Conservation (phyloP, 2,113 vertebrate genomes). For the Baryphthengus martii region DNA sequence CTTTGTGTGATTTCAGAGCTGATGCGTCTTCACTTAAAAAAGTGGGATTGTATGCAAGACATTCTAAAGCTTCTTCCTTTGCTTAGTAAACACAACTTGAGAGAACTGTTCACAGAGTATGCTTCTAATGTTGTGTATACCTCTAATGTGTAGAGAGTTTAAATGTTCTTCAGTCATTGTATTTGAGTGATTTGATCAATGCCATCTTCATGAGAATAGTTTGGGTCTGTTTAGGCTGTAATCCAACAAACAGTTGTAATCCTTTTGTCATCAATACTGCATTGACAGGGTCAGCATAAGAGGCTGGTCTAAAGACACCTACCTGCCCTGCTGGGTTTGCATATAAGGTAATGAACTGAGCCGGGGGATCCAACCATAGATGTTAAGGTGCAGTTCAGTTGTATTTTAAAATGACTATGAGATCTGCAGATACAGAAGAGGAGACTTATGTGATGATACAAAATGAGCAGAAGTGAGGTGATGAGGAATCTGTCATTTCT, state of each 20-base stretch:
- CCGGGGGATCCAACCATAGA: fast-evolving
- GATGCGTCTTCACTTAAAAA: background rate
- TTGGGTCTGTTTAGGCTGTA: background rate
- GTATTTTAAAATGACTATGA: background rate
- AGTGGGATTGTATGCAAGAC: background rate
- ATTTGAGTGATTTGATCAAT: background rate
- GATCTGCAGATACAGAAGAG: background rate
- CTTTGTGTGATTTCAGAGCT: background rate
- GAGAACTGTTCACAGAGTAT: too few relatives aligned
- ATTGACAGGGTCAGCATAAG: background rate
- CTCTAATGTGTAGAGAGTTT: background rate
- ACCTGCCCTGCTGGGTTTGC: background rate
- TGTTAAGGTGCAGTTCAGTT: background rate
- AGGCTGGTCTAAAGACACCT: background rate
- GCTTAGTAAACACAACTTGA: background rate
- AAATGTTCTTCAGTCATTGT: background rate
- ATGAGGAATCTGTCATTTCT: background rate
- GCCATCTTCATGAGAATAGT: background rate
- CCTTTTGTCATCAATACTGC: background rate
- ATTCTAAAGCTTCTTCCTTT: background rate
- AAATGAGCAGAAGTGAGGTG: background rate
- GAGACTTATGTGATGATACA: background rate
- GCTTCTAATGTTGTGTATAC: too few relatives aligned
- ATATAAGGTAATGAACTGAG: background rate
- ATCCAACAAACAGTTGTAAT: background rate